phyloP scores from a whole-genome alignment of 2,113 vertebrate species.

The Rhabdomys dilectus region DNA sequence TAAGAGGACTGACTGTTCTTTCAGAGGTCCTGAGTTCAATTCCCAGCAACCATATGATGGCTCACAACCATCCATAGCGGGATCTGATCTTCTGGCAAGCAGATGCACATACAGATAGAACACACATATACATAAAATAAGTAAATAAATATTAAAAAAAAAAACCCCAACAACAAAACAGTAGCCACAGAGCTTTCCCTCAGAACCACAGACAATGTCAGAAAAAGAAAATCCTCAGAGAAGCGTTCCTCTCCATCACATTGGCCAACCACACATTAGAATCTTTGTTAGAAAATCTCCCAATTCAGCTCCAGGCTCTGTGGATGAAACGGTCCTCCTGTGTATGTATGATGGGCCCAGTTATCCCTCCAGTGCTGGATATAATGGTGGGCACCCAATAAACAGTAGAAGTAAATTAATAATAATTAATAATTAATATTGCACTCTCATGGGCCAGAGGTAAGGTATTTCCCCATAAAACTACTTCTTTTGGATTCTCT shows the following conservation, averaged over 20 bases:
- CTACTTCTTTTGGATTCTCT: not conserved
- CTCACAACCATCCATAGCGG: too few relatives aligned
- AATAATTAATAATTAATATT: not conserved
- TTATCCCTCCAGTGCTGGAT: not conserved
- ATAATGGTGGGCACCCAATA: not conserved
- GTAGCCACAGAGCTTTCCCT: not conserved
- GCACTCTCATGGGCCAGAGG: not conserved
- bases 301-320: not conserved
- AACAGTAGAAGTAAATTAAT: not conserved
- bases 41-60: too few relatives aligned
- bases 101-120: too few relatives aligned
- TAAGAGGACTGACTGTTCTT: too few relatives aligned
- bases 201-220: not conserved
- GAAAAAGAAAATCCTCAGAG: not conserved
- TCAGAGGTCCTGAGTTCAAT: too few relatives aligned
- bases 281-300: not conserved
- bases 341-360: too few relatives aligned
- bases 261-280: not conserved
- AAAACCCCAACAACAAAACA: not conserved
- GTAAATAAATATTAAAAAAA: too few relatives aligned
- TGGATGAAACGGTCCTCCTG: too few relatives aligned
- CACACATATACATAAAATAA: too few relatives aligned
- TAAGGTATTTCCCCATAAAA: conserved; percentile 1
- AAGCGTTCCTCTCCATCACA: not conserved
- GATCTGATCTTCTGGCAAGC: too few relatives aligned